Base-by-base conservation (phyloP, 2,888 invertebrate species). In the Euplexia lucipara region DNA sequence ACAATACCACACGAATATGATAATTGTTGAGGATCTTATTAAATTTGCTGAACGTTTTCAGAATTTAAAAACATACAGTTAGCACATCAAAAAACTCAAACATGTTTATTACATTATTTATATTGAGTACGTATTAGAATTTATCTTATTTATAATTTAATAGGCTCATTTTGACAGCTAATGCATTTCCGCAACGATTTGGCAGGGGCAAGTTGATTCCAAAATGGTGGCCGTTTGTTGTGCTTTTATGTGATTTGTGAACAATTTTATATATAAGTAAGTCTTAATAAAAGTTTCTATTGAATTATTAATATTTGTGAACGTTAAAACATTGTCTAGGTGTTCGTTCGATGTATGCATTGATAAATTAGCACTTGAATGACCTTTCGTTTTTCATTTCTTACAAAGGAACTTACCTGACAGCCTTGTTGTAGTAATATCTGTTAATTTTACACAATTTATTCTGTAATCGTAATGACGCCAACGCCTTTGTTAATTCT, bases 221-320 rank as follows among this genome's bases (percentile, higher is more conserved):
- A 95, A 95, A 92, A 95, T 95, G 95, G 95, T 93, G 91, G 94
- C 84, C 94, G 95, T 95, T 95, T 95, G 95, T 95, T 95, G 95
- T 95, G 95, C 94, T 95, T 92, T 87, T 83, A 78, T 84, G 89
- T 91, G 89, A 91, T 86, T 89, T 88, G 85, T 88, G 84, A 80
- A 85, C 80, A 79, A 83, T 83, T 84, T 83, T 78, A 70, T 47
- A 70, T 8, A 32, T 81, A 85, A 73, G 88, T 88, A 83, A 90
- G 88, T 87, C 61, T 63, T 68, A 64, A 16, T 30, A 44, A 37
- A 34, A 18, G 48, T 65, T 61, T 42, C 39, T 37, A 16, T 16
- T 44, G 14, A 16, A 54, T 56, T n/a, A 51, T 39, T 44, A 32
- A 26, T 44, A 39, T 16, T 53, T 34, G 22, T 14, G 20, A n/a